Base-by-base conservation (phyloP, 2,113 vertebrate genomes). In the Poecile atricapillus region DNA sequence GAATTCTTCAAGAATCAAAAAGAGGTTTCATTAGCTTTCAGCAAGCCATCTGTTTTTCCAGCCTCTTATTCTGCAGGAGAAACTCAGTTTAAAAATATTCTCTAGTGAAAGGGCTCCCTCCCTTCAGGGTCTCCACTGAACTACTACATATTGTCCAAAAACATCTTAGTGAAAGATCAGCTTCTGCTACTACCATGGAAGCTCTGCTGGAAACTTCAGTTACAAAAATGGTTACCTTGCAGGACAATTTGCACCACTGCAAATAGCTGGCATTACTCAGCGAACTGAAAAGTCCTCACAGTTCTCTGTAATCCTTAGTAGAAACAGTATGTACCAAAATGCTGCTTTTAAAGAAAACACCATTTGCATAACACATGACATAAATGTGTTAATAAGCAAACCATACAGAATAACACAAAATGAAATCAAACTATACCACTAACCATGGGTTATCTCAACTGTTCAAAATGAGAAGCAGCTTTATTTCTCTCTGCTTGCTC, bases 1-100 rank as follows among this genome's bases (percentile, higher is more conserved):
- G 97, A 97, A 99, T 98, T 97, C 99, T 99, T 97, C 27, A 96
- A 97, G 69, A 91, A 53, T 23, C 82, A 93, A 89, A 96, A 77
- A 91, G 46, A 93, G 27, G 7, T 59, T 85, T 59, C 30, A 44
- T 97, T 94, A 91, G 76, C 35, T 87, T 90, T 87, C 80, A 69
- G 86, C 37, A 95, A 53, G 50, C 13, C 53, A 89, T 39, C 52
- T 70, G 41, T 56, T 90, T 90, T 90, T 76, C 65, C 19, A 70
- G 27, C 3, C 62, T 75, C 49, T 67, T 78, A 35, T 20, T 50
- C 22, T 74, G 35, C 52, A 83, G 47, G 28, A 73, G 41, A 50
- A 93, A 59, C 43, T 73, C 19, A 0, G 17, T n/a, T 88, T 49
- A 68, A 59, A 79, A 55, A 39, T 6, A 63, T 16, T 55, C 52